Conservation (phyloP, 2,113 vertebrate genomes). For the Herpetotheres cachinnans region DNA sequence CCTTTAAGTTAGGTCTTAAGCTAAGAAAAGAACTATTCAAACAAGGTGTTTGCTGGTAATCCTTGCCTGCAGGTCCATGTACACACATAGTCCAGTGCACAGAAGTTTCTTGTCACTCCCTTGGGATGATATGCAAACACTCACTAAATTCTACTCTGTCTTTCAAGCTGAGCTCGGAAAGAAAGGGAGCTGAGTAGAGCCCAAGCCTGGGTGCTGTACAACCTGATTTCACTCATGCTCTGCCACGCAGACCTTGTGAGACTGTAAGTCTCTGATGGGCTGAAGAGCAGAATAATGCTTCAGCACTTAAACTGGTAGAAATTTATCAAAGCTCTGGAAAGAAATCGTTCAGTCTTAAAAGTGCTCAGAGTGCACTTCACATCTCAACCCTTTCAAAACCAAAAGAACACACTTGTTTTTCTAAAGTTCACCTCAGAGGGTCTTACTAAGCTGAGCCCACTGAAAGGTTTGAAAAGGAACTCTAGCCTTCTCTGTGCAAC, state of each 20-base stretch:
- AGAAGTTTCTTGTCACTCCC: background rate
- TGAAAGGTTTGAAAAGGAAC: background rate
- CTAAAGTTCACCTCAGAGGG: background rate
- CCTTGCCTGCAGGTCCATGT: background rate
- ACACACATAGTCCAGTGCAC: background rate
- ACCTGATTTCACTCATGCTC: background rate
- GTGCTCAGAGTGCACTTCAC: background rate
- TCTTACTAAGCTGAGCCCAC: background rate
- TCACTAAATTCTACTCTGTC: background rate
- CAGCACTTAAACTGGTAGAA: background rate
- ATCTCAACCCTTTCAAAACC: background rate
- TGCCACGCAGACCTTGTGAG: background rate
- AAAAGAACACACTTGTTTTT: background rate
- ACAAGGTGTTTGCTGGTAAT: background rate
- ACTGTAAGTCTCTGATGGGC: background rate
- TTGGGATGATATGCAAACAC: background rate
- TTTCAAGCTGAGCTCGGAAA: background rate
- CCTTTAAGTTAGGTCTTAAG: background rate
- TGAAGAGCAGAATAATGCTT: background rate
- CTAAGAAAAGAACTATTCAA: background rate
- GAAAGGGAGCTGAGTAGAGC: background rate
- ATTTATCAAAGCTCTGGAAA: background rate
- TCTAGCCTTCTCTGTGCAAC: background rate
- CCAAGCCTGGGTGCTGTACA: background rate
- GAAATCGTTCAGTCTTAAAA: background rate